Evolutionary conservation across 2,797 vertebrate species (phyloP).

Genomic region (Protonibea diacanthus): DNA sequence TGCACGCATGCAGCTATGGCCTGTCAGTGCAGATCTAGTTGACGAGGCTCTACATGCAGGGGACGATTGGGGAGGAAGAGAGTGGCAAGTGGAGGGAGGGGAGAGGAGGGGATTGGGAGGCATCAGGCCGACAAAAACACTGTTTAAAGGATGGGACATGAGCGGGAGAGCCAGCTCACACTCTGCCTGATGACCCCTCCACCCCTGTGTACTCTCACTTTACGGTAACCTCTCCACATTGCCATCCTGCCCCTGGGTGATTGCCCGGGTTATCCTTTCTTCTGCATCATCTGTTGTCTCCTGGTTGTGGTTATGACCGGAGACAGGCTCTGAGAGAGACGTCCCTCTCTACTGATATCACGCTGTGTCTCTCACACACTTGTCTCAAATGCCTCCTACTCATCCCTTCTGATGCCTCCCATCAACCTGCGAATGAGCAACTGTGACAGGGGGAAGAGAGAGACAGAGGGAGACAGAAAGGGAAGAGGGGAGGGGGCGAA

Average conservation of each 20-base stretch:
- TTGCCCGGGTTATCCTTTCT: slow-evolving; percentile 64
- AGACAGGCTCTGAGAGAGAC: slow-evolving; percentile 74
- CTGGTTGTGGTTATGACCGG: slow-evolving; percentile 67
- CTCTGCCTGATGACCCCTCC: slow-evolving; percentile 69
- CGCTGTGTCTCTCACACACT: slow-evolving; percentile 74
- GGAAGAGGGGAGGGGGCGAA: slow-evolving; percentile 62
- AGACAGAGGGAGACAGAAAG: slow-evolving; percentile 62
- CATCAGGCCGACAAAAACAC: slow-evolving; percentile 69
- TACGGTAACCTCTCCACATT: slow-evolving; percentile 43
- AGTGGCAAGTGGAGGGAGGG: slow-evolving; percentile 39
- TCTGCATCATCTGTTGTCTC: slow-evolving; percentile 71
- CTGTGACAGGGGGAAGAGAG: slow-evolving; percentile 76
- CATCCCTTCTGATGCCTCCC: slow-evolving; percentile 81
- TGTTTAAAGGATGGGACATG: slow-evolving; percentile 78
- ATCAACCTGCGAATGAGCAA: slow-evolving; percentile 81
- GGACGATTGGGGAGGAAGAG: slow-evolving; percentile 55
- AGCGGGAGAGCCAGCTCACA: slow-evolving; percentile 73
- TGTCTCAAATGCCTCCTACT: slow-evolving; percentile 78
- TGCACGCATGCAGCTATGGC: slow-evolving; percentile 88
- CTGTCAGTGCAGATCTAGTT: slow-evolving; percentile 84
- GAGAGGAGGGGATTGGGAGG: slow-evolving; percentile 48
- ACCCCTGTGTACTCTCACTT: slow-evolving; percentile 33
- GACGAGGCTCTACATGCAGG: slow-evolving; percentile 54
- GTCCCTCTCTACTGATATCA: slow-evolving; percentile 67
- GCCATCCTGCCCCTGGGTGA: slow-evolving; percentile 72